Conservation (phyloP, 2,888 invertebrate species). For the Poecilobothrus nobilitatus region DNA sequence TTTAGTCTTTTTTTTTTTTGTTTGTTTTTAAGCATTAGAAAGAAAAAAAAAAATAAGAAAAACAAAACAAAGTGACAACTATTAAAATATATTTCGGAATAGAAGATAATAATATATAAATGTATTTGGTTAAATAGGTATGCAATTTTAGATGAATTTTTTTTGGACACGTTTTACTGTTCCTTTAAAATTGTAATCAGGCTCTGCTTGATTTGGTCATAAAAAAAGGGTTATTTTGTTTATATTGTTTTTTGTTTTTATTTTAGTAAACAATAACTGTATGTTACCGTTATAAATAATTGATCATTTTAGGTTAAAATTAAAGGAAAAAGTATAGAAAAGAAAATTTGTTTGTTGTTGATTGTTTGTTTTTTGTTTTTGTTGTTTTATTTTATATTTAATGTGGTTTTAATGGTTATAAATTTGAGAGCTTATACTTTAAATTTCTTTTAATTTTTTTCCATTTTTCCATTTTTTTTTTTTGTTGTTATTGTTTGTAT, state of each 20-base stretch:
- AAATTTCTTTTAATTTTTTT: neutral
- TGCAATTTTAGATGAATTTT: no score
- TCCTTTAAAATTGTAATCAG: neutral
- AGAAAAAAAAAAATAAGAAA: neutral
- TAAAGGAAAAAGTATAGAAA: neutral
- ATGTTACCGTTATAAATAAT: constrained; percentile 1
- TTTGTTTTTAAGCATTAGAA: neutral
- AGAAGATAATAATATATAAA: neutral
- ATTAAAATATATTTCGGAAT: neutral
- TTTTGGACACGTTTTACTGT: neutral
- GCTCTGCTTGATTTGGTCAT: neutral
- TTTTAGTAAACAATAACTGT: constrained; percentile 3
- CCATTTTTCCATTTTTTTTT: neutral
- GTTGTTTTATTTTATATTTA: no score
- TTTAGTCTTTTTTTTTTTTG: neutral
- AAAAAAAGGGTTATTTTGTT: neutral
- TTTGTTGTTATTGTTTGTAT: neutral
- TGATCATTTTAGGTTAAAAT: neutral
- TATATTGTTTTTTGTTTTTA: neutral
- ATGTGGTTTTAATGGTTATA: neutral
- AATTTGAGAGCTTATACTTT: neutral
- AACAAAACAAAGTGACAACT: neutral
- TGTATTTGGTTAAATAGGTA: neutral
- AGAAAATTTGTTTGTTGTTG: neutral
- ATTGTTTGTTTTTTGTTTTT: neutral